Evolutionary conservation across 2,888 invertebrate genomes (phyloP), one percentile per base, ranked within the genome.

Genomic region (Rugalucina vietnamica): DNA sequence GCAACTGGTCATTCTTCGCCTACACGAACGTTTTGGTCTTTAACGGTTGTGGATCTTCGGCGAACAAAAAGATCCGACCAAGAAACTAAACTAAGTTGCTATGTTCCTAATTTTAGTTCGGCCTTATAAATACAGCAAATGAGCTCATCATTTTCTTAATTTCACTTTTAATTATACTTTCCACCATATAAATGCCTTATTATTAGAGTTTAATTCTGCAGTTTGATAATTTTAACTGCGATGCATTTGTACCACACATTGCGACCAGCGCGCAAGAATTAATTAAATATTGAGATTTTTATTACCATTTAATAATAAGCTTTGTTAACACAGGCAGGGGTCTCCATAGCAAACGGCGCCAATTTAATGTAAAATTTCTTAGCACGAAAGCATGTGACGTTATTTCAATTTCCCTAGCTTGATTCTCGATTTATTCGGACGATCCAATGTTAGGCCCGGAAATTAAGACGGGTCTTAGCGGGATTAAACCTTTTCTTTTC

Each of bases 261-360:
- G 39, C 36, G 57, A 71, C 65, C 50, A 18, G 75, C 78, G 50
- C 81, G 34, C 80, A 78, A 76, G 82, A 81, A 82, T 82, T 81
- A 82, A 82, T 82, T 65, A 72, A 75, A 79, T 81, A 80, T 65
- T 57, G 72, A 50, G 65, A 34, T 37, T 57, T 72, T 76, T 77
- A 80, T 84, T 80, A 80, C 80, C 72, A 50, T 84, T 84, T 81
- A 84, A 82, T 86, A 86, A 82, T 73, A 79, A 80, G 77, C 82
- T 80, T 86, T 86, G 84, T 86, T 84, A 79, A 60, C 76, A 24
- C 49, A 37, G 49, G 32, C 74, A 79, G 84, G 76, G 76, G 77
- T 73, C 74, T 71, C 29, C 69, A 39, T 60, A 70, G 76, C 81
- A 49, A 32, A 57, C 73, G 81, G 73, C 83, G 83, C 83, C 79